phyloP scores from a whole-genome alignment of 2,888 invertebrate genomes.

The Auanema sp. region DNA sequence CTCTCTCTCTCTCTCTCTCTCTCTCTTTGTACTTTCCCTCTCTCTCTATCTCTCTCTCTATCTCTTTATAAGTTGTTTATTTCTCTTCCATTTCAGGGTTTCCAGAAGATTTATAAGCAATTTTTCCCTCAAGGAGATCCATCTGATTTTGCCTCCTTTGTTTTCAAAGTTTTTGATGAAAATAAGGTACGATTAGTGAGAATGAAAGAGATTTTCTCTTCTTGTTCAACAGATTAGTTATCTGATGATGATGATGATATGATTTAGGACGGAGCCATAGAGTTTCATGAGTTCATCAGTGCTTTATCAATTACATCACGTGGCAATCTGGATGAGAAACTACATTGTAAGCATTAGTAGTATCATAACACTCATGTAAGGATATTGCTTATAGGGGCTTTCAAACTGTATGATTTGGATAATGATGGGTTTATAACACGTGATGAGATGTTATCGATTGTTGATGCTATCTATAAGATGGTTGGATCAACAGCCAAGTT shows the following conservation, averaged over 20 bases:
- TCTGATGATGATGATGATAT: not conserved
- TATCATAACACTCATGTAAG: slow-evolving; percentile 30
- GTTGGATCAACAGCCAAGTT: slow-evolving; percentile 73
- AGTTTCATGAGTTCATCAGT: slow-evolving; percentile 97
- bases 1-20: not conserved
- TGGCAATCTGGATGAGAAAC: slow-evolving; percentile 95
- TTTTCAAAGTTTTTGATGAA: slow-evolving; percentile 97
- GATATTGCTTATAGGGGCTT: slow-evolving; percentile 78
- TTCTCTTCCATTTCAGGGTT: slow-evolving; percentile 75
- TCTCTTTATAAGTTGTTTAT: not conserved
- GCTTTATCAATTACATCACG: slow-evolving; percentile 97
- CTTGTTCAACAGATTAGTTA: not conserved
- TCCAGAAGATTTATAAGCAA: slow-evolving; percentile 98
- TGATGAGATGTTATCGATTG: slow-evolving; percentile 94
- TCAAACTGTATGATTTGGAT: slow-evolving; percentile 90
- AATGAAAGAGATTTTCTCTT: not conserved
- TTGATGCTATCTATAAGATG: slow-evolving; percentile 96
- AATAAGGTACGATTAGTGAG: slow-evolving; percentile 82
- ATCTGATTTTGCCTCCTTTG: slow-evolving; percentile 94
- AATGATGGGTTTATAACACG: slow-evolving; percentile 92
- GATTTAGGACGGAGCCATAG: slow-evolving; percentile 92
- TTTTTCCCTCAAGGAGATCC: slow-evolving; percentile 99
- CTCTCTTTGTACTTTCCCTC: not conserved
- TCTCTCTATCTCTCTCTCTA: not conserved
- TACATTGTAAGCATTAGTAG: slow-evolving; percentile 96